phyloP scores from a whole-genome alignment of 1,140 invertebrate species.

The Pseudomyrmex gracilis region DNA sequence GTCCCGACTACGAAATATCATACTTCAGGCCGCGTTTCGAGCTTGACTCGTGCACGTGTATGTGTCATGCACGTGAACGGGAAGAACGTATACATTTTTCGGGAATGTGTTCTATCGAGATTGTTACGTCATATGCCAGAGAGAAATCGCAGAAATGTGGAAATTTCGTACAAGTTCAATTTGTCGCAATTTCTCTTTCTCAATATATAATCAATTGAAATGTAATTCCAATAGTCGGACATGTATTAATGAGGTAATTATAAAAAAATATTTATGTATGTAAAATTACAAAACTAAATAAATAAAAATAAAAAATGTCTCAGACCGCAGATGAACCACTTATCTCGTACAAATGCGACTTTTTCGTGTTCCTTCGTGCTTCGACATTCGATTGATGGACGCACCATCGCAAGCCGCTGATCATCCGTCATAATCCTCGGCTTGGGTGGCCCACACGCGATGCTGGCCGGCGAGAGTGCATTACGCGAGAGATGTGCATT shows the following conservation, averaged over 20 bases:
- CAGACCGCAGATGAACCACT: not conserved
- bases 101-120: not conserved
- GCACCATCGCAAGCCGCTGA: not conserved
- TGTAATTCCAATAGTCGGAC: too few relatives aligned
- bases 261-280: too few relatives aligned
- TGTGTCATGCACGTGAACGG: not conserved
- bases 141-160: not conserved
- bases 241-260: too few relatives aligned
- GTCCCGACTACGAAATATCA: conserved; percentile 31
- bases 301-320: not conserved
- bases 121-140: not conserved
- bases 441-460: conserved; percentile 11
- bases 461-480: conserved; percentile 2
- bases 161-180: conserved; percentile 5
- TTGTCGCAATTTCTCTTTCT: not conserved
- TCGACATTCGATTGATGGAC: conserved; percentile 25
- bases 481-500: not conserved
- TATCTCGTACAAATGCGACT: not conserved
- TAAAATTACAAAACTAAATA: too few relatives aligned
- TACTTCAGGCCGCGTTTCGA: conserved; percentile 2
- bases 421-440: conserved; percentile 34
- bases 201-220: too few relatives aligned
- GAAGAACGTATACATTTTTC: not conserved
- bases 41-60: not conserved
- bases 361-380: not conserved